A percentile compares a stretch with the other conserved stretches of the same genome.
These are phyloP conservation scores for Naja naja DNA, from an alignment of 2,113 vertebrate genomes.

Conservation along the genomic window DNA sequence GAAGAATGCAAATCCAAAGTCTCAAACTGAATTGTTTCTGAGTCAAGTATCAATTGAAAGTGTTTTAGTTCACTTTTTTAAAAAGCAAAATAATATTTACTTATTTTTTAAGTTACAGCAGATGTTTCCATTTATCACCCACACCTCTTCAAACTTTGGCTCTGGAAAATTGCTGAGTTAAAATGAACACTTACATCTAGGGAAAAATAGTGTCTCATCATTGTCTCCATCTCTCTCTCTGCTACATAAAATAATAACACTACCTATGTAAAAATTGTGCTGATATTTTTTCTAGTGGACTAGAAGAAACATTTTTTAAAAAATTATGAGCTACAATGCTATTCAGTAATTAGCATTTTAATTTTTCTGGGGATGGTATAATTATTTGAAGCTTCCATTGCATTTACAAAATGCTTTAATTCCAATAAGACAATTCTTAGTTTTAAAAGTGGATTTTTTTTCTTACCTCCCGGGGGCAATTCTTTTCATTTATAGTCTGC, in stretches of 20 bases:
- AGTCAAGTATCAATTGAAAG: constrained; percentile 53
- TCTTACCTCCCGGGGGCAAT: neutral
- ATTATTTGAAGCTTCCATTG: neutral
- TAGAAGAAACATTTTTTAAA: constrained; percentile 62
- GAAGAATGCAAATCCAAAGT: constrained; percentile 24
- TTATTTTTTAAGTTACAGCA: constrained; percentile 62
- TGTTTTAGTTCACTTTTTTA: constrained; percentile 50
- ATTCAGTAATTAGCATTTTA: constrained; percentile 6
- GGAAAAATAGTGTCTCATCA: constrained; percentile 50
- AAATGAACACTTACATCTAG: constrained; percentile 55
- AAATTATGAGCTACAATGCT: constrained; percentile 29
- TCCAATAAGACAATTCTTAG: constrained; percentile 20
- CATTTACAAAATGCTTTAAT: constrained; percentile 10
- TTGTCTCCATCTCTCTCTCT: constrained; percentile 14
- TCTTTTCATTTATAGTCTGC: neutral
- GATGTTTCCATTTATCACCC: constrained; percentile 65
- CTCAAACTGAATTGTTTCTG: constrained; percentile 47
- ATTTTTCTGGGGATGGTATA: constrained; percentile 21
- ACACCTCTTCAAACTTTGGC: constrained; percentile 59
- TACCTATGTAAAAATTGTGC: constrained; percentile 61
- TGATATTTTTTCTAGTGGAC: constrained; percentile 65
- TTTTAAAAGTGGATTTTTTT: neutral
- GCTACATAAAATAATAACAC: constrained; percentile 54
- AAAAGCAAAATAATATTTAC: constrained; percentile 41
- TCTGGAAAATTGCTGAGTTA: constrained; percentile 58